These are phyloP conservation scores for Papilio demoleus DNA, from an alignment of 2,888 invertebrate species.

Conservation along the genomic window DNA sequence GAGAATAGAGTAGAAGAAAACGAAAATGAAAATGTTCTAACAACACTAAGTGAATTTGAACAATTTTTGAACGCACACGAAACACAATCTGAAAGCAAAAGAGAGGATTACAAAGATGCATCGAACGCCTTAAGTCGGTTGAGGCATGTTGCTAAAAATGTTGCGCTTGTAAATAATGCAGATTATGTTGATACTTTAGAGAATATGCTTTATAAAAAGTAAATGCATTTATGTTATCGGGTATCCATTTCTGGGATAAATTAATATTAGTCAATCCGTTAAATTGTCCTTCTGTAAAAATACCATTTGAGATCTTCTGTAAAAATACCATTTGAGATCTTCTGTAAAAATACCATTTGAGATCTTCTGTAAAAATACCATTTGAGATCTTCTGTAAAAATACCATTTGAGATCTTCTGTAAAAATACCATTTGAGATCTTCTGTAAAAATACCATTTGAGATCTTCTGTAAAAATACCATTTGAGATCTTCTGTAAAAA, in stretches of 20 bases:
- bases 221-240: neutral
- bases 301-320: conserved; percentile 6
- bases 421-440: too few species aligned
- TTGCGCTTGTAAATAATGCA: conserved; percentile 58
- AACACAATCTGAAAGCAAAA: conserved; percentile 20
- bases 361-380: too few species aligned
- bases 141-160: conserved; percentile 59
- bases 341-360: too few species aligned
- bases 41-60: conserved; percentile 32
- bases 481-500: too few species aligned
- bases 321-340: too few species aligned
- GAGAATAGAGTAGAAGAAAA: conserved; percentile 11
- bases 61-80: conserved; percentile 31
- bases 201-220: conserved; percentile 28
- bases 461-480: too few species aligned
- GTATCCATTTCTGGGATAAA: too few species aligned
- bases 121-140: conserved; percentile 57
- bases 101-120: conserved; percentile 44
- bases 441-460: too few species aligned
- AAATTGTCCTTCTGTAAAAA: too few species aligned
- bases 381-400: too few species aligned
- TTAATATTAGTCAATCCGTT: too few species aligned
- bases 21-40: conserved; percentile 26
- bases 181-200: conserved; percentile 54
- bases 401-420: too few species aligned